Base-by-base conservation (phyloP, 2,888 invertebrate genomes). In the Macrosoma leucophasiata region DNA sequence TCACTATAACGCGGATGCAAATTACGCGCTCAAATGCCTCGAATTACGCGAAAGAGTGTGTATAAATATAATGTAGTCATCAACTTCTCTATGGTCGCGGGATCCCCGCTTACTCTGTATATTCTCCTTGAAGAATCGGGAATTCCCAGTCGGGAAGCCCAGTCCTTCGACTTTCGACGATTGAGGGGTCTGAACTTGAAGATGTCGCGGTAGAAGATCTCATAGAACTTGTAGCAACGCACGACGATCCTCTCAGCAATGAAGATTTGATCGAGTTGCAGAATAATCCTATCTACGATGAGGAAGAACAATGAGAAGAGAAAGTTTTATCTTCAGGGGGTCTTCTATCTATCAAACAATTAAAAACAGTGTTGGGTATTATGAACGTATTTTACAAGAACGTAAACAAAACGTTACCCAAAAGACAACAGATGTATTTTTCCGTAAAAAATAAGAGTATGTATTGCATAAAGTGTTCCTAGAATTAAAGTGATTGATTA, bases 181-280 rank as follows among this genome's bases (percentile, higher is more conserved):
- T 39, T 36, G 36, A 39, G 36, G 38, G 42, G 33, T 39, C 42
- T 39, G 37, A 43, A 38, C 33, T 43, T 37, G 27, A 43, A 43
- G 38, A 39, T 41, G 38, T 43, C 38, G 19, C 35, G 36, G 41
- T 33, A 39, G 39, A 39, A 33, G 35, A 35, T 35, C 38, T 38
- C 30, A 22, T 24, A 28, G 10, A 33, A 11, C 38, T 33, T 42
- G 41, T 49, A 49, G 39, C 42, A 36, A 42, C 35, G 37, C 37
- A 42, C 29, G 33, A 45, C 39, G 35, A 39, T 42, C 42, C 39
- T 45, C 22, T 42, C 39, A 45, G 39, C 42, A 42, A 45, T 36
- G 39, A 45, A 45, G 37, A 41, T 43, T 29, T 41, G 36, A 41
- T 44, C 29, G 41, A 39, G 39, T 39, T 37, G 28, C 40, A 36